Percentiles rank a stretch among this genome's conserved stretches.
phyloP scores from a whole-genome alignment of 2,888 invertebrate species.

The Ferdinandea cuprea region DNA sequence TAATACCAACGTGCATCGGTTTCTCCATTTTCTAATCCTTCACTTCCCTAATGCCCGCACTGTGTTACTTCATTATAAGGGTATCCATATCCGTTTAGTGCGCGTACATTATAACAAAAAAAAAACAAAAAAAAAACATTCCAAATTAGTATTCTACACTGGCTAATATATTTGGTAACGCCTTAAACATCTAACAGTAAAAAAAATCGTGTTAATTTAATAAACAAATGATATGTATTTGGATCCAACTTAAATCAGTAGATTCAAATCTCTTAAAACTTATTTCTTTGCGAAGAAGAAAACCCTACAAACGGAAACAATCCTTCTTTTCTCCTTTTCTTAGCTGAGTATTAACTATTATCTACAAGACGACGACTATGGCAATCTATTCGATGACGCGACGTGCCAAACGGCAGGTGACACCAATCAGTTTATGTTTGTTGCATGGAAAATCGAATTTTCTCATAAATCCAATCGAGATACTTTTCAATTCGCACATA shows the following conservation, averaged over 20 bases:
- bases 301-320: background rate
- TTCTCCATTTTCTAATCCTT: too few relatives aligned
- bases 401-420: conserved; percentile 4
- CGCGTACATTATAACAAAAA: too few relatives aligned
- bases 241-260: background rate
- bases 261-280: conserved; percentile 1
- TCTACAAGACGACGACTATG: conserved; percentile 31
- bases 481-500: conserved; percentile 88
- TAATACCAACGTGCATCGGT: too few relatives aligned
- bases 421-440: conserved; percentile 60
- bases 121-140: background rate
- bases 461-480: conserved; percentile 87
- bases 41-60: too few relatives aligned
- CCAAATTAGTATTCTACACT: too few relatives aligned
- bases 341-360: conserved; percentile 47
- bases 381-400: conserved; percentile 21
- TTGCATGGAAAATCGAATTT: conserved; percentile 82
- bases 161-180: conserved; percentile 1
- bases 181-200: conserved; percentile 35
- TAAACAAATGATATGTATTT: background rate
- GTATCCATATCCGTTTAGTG: too few relatives aligned
- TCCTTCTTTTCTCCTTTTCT: background rate
- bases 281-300: background rate
- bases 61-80: too few relatives aligned
- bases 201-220: conserved; percentile 2